Evolutionary conservation across 2,797 vertebrate genomes (phyloP).

Genomic region (Mormyrops attenuatus): DNA sequence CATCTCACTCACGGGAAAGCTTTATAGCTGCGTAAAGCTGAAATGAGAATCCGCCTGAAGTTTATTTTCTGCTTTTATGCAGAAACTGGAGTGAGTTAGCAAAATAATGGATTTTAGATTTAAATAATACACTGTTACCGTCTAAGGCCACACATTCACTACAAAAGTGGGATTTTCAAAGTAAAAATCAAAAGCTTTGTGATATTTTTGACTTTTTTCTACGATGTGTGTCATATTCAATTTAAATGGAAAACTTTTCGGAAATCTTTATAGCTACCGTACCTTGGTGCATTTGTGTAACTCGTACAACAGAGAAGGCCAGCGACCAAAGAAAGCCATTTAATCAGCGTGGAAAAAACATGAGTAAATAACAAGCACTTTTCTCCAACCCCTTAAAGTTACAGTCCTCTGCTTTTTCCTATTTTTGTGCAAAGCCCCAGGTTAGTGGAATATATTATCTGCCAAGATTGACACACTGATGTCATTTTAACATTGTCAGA

Average conservation of each 20-base stretch:
- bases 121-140: neutral
- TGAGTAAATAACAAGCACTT: neutral
- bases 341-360: neutral
- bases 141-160: no score
- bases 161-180: neutral
- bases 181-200: neutral
- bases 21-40: neutral
- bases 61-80: neutral
- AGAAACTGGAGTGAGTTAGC: neutral
- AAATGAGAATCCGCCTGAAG: neutral
- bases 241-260: constrained; percentile 7
- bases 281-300: neutral
- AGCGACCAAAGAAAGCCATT: neutral
- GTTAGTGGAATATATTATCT: neutral
- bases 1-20: neutral
- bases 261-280: neutral
- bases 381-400: neutral
- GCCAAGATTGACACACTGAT: neutral
- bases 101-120: neutral
- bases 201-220: neutral
- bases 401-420: neutral
- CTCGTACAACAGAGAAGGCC: neutral
- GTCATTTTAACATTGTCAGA: neutral
- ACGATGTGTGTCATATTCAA: neutral
- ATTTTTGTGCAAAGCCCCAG: neutral